These are phyloP conservation scores for Panopea generosa DNA, from an alignment of 2,888 invertebrate species.

Conservation along the genomic window DNA sequence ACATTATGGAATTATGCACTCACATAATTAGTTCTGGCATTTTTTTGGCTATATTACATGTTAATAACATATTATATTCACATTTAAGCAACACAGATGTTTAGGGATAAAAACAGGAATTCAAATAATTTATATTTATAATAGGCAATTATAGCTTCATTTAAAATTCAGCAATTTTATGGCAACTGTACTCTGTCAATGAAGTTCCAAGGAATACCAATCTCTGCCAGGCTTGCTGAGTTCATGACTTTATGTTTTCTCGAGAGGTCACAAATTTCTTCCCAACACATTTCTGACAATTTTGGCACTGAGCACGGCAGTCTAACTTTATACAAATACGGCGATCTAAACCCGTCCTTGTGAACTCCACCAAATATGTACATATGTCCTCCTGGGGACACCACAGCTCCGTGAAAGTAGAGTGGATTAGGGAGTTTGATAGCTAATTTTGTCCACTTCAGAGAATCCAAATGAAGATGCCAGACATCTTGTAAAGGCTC, in stretches of 20 bases:
- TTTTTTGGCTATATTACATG: no score
- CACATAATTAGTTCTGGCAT: no score
- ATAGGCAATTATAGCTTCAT: no score
- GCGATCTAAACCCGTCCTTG: conserved; percentile 87
- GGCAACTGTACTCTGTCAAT: conserved; percentile 39
- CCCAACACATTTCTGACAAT: conserved; percentile 95
- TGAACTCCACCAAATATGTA: conserved; percentile 84
- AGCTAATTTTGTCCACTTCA: conserved; percentile 91
- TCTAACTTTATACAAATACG: conserved; percentile 90
- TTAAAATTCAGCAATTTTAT: no score
- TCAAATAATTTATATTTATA: no score
- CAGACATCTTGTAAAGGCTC: conserved; percentile 89
- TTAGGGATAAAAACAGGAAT: no score
- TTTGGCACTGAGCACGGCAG: conserved; percentile 93
- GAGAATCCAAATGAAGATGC: conserved; percentile 90
- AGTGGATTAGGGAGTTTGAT: conserved; percentile 90
- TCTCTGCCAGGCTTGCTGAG: conserved; percentile 17
- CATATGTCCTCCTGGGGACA: conserved; percentile 87
- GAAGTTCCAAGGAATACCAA: conserved; percentile 61
- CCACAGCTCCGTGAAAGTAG: conserved; percentile 94
- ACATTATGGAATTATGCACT: no score
- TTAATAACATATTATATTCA: no score
- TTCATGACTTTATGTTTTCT: conserved; percentile 30
- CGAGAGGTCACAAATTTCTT: conserved; percentile 87
- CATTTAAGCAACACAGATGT: no score